Evolutionary conservation across 2,113 vertebrate genomes (phyloP).

Genomic region (Rhipidura dahli): DNA sequence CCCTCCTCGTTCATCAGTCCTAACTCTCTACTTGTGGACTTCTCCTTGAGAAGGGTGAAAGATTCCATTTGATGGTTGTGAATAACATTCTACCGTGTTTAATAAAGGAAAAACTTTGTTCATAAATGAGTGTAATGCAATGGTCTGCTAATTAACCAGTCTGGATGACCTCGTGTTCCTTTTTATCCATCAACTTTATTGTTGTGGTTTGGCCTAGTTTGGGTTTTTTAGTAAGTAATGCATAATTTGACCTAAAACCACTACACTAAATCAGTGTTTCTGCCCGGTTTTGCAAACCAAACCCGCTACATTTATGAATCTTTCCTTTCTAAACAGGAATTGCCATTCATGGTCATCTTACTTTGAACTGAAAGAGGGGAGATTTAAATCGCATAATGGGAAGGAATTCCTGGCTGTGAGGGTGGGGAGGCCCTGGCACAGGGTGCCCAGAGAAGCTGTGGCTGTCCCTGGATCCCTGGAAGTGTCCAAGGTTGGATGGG

Average conservation of each 20-base stretch:
- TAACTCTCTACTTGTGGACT: background rate
- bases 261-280: too few species aligned
- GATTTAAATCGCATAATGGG: too few species aligned
- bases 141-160: background rate
- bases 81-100: background rate
- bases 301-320: too few species aligned
- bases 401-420: background rate
- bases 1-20: background rate
- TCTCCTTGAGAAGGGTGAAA: background rate
- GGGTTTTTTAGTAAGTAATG: too few species aligned
- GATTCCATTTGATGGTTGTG: background rate
- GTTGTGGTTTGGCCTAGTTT: too few species aligned
- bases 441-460: background rate
- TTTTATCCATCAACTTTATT: background rate
- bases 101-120: background rate
- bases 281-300: too few species aligned
- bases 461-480: background rate
- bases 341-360: background rate
- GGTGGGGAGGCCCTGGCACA: background rate
- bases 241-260: too few species aligned
- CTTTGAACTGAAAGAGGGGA: background rate
- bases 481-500: rapidly evolving
- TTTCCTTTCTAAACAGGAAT: background rate
- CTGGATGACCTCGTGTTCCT: background rate
- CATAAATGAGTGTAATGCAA: background rate